Evolutionary conservation across 2,888 invertebrate species (phyloP), one percentile per base, ranked within the genome.

Genomic region (Bugula neritina): DNA sequence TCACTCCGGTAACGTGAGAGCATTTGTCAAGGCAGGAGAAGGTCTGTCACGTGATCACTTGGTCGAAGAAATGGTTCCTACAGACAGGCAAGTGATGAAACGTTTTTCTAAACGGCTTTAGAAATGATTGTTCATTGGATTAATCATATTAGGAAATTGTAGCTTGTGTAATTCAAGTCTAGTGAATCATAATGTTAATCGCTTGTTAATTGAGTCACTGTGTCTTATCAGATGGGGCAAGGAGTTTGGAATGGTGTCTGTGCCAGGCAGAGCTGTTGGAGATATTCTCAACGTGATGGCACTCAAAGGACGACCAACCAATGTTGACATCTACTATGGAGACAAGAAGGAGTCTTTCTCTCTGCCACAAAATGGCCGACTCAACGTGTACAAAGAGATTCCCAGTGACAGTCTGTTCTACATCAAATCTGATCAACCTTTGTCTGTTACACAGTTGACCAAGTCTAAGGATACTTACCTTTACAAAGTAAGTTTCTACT

Each of bases 11-110:
- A 63, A 63, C 31, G 63, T 63, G 1, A 63, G 63, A 63, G 63
- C 63, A 25, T 63, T 63, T n/a, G 63, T 63, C 27, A 63, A 63
- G 31, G 63, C 63, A 25, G 63, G 63, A 63, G 63, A 63, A 63
- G 63, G 63, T 5, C n/a, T 63, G 31, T 63, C 63, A 25, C 21
- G 63, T 23, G 63, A 63, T 34, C 63, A 63, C 34, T 63, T 63
- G 63, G 63, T 63, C 5, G 63, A 63, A 31, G 63, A 63, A n/a
- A 29, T 63, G 63, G 63, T 63, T 2, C 63, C 63, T 29, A 63
- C 63, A 3, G 63, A 63, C 27, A 63, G 63, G 63, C 31, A 63
- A 21, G 63, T n/a, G 25, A 25, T n/a, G n/a, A n/a, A n/a, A n/a
- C n/a, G n/a, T n/a, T n/a, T n/a, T n/a, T n/a, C n/a, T n/a, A n/a